A percentile compares a stretch with the other conserved stretches of the same genome.
phyloP scores from a whole-genome alignment of 2,113 vertebrate genomes.

The Thermophis baileyi region DNA sequence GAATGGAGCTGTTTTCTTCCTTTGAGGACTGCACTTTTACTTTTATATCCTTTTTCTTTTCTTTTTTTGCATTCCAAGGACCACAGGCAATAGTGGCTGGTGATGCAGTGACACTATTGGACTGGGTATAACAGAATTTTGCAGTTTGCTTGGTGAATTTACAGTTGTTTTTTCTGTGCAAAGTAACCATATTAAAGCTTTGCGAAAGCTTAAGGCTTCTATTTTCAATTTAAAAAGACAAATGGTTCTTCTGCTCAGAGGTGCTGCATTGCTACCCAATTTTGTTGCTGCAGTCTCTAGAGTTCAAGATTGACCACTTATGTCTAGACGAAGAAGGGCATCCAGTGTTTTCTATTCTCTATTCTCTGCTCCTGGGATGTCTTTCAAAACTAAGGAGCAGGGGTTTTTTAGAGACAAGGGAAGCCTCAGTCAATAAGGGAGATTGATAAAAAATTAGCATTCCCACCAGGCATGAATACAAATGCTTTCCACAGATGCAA shows the following conservation, averaged over 20 bases:
- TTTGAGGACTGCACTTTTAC: background rate
- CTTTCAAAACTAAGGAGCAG: background rate
- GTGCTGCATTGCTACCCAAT: background rate
- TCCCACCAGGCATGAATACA: background rate
- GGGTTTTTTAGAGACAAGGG: background rate
- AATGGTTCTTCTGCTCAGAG: background rate
- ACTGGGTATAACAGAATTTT: background rate
- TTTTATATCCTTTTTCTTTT: background rate
- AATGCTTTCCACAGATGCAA: background rate
- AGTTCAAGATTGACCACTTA: background rate
- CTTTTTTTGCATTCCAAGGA: background rate
- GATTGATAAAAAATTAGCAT: background rate
- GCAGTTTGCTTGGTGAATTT: background rate
- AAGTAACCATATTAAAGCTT: background rate
- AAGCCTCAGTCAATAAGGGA: background rate
- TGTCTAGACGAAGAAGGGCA: background rate
- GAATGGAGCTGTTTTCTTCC: background rate
- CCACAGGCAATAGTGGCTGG: background rate
- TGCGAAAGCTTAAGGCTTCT: background rate
- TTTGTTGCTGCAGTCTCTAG: background rate
- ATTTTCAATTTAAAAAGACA: background rate
- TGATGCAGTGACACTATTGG: background rate
- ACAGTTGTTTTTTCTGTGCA: background rate
- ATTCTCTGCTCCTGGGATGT: background rate
- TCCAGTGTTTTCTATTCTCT: background rate